Percentiles rank a stretch among this genome's conserved stretches.
These are phyloP conservation scores for Psettodes erumei DNA, from an alignment of 2,113 vertebrate genomes.

Conservation along the genomic window DNA sequence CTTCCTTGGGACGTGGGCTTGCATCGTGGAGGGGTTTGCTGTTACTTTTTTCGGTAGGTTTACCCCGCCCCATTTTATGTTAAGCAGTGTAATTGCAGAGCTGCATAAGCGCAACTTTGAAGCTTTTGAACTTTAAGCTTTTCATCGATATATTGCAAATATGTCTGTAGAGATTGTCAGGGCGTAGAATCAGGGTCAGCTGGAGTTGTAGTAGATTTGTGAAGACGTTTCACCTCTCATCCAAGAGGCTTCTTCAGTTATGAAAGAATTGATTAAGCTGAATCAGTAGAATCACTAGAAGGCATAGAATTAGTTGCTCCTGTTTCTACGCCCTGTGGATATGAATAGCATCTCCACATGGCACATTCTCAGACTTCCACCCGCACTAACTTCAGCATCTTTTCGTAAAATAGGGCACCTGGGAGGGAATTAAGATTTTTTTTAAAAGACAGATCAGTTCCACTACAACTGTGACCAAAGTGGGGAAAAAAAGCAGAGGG, in stretches of 20 bases:
- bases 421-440: background rate
- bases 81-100: background rate
- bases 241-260: no score
- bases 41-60: constrained; percentile 93
- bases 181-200: no score
- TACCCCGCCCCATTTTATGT: no score
- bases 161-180: no score
- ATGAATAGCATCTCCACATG: background rate
- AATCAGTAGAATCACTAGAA: no score
- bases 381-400: constrained; percentile 8
- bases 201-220: no score
- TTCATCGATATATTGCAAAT: background rate
- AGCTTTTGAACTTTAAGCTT: background rate
- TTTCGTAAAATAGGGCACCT: background rate
- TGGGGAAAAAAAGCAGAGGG: background rate
- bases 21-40: constrained; percentile 90
- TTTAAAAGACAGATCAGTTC: background rate
- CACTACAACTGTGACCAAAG: background rate
- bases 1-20: constrained; percentile 90
- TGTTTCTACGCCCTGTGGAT: no score
- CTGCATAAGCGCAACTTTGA: background rate
- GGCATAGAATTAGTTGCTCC: no score
- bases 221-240: no score
- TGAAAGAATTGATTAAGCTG: no score
- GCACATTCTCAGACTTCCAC: background rate